These are phyloP conservation scores for Lasioglossum morio DNA, from an alignment of 2,888 invertebrate genomes.

Conservation along the genomic window DNA sequence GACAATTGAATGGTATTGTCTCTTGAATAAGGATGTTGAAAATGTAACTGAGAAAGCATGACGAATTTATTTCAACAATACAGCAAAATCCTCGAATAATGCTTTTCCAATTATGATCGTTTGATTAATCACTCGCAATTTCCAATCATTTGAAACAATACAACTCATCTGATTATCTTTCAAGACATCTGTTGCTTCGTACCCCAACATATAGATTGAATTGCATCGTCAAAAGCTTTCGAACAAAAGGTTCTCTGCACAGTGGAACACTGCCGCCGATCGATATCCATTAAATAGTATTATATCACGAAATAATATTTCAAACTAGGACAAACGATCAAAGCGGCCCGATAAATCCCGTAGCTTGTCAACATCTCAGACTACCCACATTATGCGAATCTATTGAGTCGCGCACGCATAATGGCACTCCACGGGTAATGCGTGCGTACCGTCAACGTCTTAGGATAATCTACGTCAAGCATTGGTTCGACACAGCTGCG, in stretches of 20 bases:
- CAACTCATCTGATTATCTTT: not conserved
- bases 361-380: conserved; percentile 58
- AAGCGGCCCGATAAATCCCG: conserved; percentile 66
- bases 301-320: conserved; percentile 48
- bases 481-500: conserved; percentile 59
- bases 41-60: not conserved
- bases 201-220: not conserved
- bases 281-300: conserved; percentile 2
- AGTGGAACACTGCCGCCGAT: not conserved
- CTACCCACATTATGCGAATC: conserved; percentile 66
- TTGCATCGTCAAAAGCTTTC: not conserved
- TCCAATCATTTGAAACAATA: not conserved
- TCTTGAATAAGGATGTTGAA: not conserved
- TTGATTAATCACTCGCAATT: not conserved
- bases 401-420: conserved; percentile 67
- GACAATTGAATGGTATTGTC: not conserved
- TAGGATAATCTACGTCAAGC: conserved; percentile 72
- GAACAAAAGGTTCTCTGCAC: not conserved
- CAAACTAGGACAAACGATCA: conserved; percentile 52
- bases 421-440: conserved; percentile 53
- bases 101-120: not conserved
- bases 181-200: conserved; percentile 1
- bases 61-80: not conserved
- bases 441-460: conserved; percentile 63
- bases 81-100: not conserved